These are phyloP conservation scores for Balearica regulorum DNA, from an alignment of 2,797 vertebrate genomes.

Conservation along the genomic window DNA sequence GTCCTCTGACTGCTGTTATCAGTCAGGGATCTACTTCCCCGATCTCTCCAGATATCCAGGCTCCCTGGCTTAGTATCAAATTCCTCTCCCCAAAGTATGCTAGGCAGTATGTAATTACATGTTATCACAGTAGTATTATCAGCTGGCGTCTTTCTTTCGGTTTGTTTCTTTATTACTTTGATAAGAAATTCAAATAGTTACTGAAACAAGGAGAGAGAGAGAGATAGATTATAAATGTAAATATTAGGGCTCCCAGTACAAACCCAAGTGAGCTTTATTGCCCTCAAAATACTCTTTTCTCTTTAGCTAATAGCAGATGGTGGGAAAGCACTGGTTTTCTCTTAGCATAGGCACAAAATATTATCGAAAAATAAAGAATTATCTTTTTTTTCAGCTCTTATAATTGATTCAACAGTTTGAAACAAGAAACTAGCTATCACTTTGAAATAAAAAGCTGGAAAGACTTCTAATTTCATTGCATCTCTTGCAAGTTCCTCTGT, in stretches of 20 bases:
- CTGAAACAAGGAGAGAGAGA: not conserved
- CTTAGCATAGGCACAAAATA: not conserved
- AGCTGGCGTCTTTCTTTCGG: not conserved
- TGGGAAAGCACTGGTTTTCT: not conserved
- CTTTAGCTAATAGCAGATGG: not conserved
- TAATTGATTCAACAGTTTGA: not conserved
- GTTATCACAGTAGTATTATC: constrained; percentile 1
- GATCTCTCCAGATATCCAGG: not conserved
- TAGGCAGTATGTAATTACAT: not conserved
- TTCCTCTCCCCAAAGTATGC: not conserved
- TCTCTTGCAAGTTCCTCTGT: not conserved
- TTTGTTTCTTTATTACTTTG: constrained; percentile 19
- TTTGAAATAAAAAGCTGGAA: constrained; percentile 2
- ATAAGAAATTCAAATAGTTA: constrained; percentile 45
- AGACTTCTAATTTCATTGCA: not conserved
- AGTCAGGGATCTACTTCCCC: not conserved
- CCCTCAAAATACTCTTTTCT: not conserved
- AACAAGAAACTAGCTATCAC: not conserved
- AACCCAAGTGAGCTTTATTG: not conserved
- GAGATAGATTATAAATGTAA: not conserved
- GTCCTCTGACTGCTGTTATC: not conserved
- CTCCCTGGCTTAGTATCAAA: constrained; percentile 10
- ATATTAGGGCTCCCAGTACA: not conserved
- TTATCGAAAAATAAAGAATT: not conserved
- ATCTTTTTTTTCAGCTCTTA: not conserved